phyloP scores from a whole-genome alignment of 2,888 invertebrate species.

The Onthophagus sagittarius region DNA sequence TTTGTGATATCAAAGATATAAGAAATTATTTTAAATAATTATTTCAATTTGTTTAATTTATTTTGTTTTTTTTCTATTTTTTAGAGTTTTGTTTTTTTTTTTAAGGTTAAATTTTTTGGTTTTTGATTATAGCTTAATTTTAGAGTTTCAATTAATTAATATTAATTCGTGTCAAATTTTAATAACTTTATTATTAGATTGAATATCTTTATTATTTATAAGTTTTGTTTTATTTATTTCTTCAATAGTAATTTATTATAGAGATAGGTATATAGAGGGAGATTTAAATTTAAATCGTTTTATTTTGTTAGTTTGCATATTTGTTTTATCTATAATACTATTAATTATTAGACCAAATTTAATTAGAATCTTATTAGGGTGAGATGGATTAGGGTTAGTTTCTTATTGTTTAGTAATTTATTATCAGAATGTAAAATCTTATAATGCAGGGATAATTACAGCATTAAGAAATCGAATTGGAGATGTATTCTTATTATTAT shows the following conservation, averaged over 20 bases:
- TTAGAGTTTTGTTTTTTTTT: conserved; percentile 47
- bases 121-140: conserved; percentile 53
- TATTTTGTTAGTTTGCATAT: conserved; percentile 61
- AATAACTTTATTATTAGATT: conserved; percentile 60
- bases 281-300: conserved; percentile 61
- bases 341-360: conserved; percentile 68
- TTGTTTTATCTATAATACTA: conserved; percentile 64
- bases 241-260: conserved; percentile 62
- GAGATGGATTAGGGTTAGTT: conserved; percentile 68
- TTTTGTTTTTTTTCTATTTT: conserved; percentile 51
- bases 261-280: conserved; percentile 58
- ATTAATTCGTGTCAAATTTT: conserved; percentile 51
- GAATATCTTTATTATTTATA: conserved; percentile 62
- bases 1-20: conserved; percentile 63
- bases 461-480: conserved; percentile 70
- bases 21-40: conserved; percentile 52
- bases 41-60: conserved; percentile 51
- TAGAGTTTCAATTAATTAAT: conserved; percentile 55
- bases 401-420: conserved; percentile 72
- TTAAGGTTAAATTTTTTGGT: conserved; percentile 42
- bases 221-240: conserved; percentile 64
- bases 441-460: conserved; percentile 69
- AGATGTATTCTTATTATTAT: conserved; percentile 63
- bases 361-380: conserved; percentile 67
- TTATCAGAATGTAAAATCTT: conserved; percentile 65